Conservation (phyloP, 2,113 vertebrate genomes). For the Leptocoma aspasia region DNA sequence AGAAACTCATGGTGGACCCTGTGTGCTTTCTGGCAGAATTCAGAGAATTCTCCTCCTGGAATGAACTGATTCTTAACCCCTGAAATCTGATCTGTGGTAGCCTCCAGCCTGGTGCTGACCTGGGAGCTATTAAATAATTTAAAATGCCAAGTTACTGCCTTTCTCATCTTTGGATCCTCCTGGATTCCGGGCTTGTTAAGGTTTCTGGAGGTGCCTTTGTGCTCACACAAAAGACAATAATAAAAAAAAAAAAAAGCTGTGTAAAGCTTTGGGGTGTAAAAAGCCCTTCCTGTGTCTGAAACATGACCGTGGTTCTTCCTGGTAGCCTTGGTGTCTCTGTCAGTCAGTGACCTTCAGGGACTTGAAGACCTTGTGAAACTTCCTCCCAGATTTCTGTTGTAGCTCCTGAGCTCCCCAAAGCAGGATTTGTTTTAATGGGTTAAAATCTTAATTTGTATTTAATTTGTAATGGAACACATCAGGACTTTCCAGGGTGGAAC, state of each 20-base stretch:
- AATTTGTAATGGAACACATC: not conserved
- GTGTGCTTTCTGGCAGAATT: not conserved
- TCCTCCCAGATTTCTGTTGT: not conserved
- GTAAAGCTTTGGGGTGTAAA: not conserved
- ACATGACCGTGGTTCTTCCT: rapidly evolving
- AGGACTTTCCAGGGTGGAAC: not conserved
- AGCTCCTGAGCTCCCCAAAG: not conserved
- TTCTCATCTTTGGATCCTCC: not conserved
- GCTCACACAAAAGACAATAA: not conserved
- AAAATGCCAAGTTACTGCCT: not conserved
- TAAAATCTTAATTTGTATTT: not conserved
- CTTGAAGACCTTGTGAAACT: not conserved
- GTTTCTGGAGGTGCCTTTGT: not conserved
- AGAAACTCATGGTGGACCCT: not conserved
- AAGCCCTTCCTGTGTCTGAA: not conserved
- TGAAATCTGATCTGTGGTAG: not conserved
- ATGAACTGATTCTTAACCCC: not conserved
- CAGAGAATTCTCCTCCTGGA: not conserved
- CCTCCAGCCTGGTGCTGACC: not conserved
- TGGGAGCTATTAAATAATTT: not conserved
- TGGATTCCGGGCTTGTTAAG: not conserved
- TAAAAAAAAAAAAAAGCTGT: not conserved
- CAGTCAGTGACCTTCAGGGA: not conserved
- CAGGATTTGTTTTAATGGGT: not conserved
- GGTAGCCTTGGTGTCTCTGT: not conserved